These are phyloP conservation scores for Leucozona laternaria DNA, from an alignment of 2,888 invertebrate genomes.

Conservation along the genomic window DNA sequence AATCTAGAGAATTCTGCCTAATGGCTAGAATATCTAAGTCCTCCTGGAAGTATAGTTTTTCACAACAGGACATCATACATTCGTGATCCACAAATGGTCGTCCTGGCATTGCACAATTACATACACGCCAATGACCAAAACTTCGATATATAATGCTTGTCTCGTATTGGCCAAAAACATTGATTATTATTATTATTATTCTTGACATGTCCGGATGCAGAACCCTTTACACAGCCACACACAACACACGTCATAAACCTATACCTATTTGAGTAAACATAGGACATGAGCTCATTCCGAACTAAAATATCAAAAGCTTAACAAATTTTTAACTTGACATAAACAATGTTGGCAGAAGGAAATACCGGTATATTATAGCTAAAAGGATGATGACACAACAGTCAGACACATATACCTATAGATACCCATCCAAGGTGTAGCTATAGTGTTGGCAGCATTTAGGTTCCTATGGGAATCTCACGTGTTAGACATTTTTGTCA, in stretches of 20 bases:
- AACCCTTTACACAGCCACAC: not conserved
- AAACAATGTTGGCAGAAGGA: constrained; percentile 47
- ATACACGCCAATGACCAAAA: not conserved
- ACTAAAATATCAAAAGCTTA: constrained; percentile 48
- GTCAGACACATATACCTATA: not conserved
- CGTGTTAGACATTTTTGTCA: constrained; percentile 23
- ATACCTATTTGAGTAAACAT: constrained; percentile 43
- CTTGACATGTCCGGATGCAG: constrained; percentile 52
- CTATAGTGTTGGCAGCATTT: not conserved
- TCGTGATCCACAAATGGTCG: not conserved
- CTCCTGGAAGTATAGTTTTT: no score
- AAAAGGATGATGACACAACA: constrained; percentile 54
- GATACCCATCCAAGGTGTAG: no score
- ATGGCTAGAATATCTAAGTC: no score
- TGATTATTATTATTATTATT: constrained; percentile 56
- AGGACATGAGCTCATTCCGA: constrained; percentile 25
- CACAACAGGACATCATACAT: not conserved
- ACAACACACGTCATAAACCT: not conserved
- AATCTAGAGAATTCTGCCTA: no score
- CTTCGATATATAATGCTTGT: no score
- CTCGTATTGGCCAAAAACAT: not conserved
- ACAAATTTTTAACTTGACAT: constrained; percentile 64
- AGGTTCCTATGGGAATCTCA: constrained; percentile 17
- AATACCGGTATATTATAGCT: constrained; percentile 54
- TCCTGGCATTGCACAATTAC: no score